Percentiles rank a stretch among this genome's conserved stretches.
Conservation (phyloP, 1,140 invertebrate genomes). For the Apis florea region DNA sequence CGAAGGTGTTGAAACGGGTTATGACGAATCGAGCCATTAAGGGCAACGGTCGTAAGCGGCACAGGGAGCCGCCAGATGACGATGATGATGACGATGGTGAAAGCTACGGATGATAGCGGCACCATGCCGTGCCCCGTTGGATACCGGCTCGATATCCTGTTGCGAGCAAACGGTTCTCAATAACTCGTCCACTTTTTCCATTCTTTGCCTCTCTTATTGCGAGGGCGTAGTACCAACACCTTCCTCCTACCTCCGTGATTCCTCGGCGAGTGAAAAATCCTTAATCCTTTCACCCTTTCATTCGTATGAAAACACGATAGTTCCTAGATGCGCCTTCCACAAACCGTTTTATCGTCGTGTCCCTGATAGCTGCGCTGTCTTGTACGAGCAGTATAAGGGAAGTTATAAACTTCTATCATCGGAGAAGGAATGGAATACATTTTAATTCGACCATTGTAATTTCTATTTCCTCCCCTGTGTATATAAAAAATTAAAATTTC, state of each 20-base stretch:
- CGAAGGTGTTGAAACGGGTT: constrained; percentile 62
- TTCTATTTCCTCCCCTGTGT: no score
- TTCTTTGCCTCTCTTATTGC: neutral
- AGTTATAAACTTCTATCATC: no score
- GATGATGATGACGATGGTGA: constrained; percentile 70
- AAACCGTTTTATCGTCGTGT: neutral
- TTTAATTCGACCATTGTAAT: no score
- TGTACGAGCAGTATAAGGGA: no score
- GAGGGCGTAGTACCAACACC: constrained; percentile 34
- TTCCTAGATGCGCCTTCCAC: no score
- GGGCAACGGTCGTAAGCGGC: constrained; percentile 46
- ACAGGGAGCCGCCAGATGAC: constrained; percentile 69
- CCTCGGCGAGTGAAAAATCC: constrained; percentile 15
- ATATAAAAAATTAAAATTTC: no score
- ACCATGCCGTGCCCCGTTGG: constrained; percentile 70
- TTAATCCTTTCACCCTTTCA: neutral
- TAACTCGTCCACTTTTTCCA: constrained; percentile 62
- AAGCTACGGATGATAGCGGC: constrained; percentile 65
- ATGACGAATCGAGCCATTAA: constrained; percentile 65
- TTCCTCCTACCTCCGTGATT: neutral
- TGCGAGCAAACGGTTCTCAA: constrained; percentile 64
- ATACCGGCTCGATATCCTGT: constrained; percentile 69
- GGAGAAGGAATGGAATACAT: no score
- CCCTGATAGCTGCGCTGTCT: neutral
- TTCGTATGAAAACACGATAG: neutral